A percentile compares a stretch with the other conserved stretches of the same genome.
Conservation (phyloP, 2,888 invertebrate genomes). For the Noctua comes region DNA sequence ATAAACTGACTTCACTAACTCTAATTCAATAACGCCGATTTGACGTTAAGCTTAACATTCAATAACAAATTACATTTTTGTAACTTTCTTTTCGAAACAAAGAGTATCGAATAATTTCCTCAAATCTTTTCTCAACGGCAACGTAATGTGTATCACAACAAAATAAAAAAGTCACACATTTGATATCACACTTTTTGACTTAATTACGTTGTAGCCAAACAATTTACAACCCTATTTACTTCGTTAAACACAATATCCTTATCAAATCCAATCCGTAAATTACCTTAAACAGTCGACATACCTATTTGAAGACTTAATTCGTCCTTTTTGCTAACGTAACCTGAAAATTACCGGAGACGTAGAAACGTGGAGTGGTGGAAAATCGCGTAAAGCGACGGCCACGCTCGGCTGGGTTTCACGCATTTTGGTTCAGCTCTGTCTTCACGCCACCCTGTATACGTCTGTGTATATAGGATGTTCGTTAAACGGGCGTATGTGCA, state of each 20-base stretch:
- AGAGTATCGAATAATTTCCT: background rate
- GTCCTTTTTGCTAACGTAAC: constrained; percentile 55
- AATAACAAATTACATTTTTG: background rate
- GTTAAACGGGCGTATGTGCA: constrained; percentile 49
- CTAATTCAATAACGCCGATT: no score
- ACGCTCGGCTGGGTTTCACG: constrained; percentile 62
- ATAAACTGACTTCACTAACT: background rate
- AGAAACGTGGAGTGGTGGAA: constrained; percentile 51
- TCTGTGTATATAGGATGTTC: constrained; percentile 27
- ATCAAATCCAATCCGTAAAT: constrained; percentile 32
- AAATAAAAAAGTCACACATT: constrained; percentile 1
- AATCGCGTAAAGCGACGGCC: constrained; percentile 62
- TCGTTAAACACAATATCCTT: constrained; percentile 31
- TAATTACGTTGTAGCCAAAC: constrained; percentile 9
- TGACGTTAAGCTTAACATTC: background rate
- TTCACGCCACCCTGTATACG: constrained; percentile 28
- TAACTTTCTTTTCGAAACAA: background rate
- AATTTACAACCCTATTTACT: background rate
- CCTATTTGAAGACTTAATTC: constrained; percentile 39
- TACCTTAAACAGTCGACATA: constrained; percentile 38
- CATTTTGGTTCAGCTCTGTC: constrained; percentile 59
- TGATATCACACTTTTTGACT: constrained; percentile 7
- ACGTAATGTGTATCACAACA: no score
- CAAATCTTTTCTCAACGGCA: background rate
- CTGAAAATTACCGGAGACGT: constrained; percentile 57